These are phyloP conservation scores for Perca flavescens DNA, from an alignment of 2,113 vertebrate genomes.

Conservation along the genomic window DNA sequence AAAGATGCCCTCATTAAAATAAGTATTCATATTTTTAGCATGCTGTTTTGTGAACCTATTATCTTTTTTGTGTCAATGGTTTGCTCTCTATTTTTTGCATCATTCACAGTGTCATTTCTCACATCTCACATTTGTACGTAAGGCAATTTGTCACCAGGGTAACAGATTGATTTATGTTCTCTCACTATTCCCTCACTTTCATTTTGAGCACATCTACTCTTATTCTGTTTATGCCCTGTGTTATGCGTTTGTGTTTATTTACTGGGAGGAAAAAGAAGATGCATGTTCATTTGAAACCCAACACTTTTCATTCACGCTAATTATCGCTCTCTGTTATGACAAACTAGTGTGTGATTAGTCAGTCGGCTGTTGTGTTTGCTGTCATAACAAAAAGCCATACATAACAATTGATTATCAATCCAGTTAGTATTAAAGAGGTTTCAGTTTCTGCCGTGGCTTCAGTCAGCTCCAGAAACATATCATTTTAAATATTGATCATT, in stretches of 20 bases:
- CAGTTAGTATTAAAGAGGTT: conserved; percentile 42
- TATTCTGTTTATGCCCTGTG: conserved; percentile 2
- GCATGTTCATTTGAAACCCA: not conserved
- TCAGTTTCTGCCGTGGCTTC: conserved; percentile 41
- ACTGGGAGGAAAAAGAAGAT: not conserved
- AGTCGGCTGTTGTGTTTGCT: conserved; percentile 15
- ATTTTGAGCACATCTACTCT: conserved; percentile 34
- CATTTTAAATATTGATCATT: conserved; percentile 61
- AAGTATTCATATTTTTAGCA: not conserved
- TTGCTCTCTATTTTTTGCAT: conserved; percentile 9
- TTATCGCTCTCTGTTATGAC: conserved; percentile 54
- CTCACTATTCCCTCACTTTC: conserved; percentile 27
- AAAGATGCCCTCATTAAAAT: conserved; percentile 16
- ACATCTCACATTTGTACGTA: conserved; percentile 80
- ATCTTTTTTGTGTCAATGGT: conserved; percentile 5
- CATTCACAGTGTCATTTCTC: conserved; percentile 80
- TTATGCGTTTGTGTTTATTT: conserved; percentile 14
- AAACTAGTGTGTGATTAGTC: conserved; percentile 44
- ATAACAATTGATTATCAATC: conserved; percentile 74
- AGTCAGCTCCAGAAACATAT: conserved; percentile 9
- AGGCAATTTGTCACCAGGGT: conserved; percentile 87
- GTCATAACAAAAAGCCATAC: conserved; percentile 71
- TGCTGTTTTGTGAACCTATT: not conserved
- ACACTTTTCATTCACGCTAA: not conserved
- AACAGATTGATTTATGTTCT: conserved; percentile 78